phyloP scores from a whole-genome alignment of 2,113 vertebrate genomes.

The Penelope pileata region DNA sequence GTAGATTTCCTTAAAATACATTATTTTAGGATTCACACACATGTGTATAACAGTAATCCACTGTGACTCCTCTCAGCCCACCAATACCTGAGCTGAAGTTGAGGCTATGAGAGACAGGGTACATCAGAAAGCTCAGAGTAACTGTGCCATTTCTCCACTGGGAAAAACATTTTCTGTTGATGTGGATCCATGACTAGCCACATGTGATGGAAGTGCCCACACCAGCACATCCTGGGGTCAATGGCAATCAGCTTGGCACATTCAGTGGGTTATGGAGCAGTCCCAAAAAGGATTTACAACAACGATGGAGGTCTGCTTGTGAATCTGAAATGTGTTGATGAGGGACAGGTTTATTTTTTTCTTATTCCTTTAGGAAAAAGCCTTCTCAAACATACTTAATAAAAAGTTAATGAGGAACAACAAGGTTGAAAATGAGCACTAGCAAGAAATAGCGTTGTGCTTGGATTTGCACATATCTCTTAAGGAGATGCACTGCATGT shows the following conservation, averaged over 20 bases:
- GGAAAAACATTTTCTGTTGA: not conserved
- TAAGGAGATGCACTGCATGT: not conserved
- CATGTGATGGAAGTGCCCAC: not conserved
- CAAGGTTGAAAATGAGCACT: conserved; percentile 8
- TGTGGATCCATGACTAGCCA: not conserved
- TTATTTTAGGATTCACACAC: not conserved
- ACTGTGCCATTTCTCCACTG: not conserved
- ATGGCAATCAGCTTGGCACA: not conserved
- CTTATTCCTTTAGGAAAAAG: not conserved
- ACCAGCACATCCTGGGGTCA: not conserved
- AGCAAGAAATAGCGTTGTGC: not conserved
- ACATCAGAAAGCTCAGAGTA: not conserved
- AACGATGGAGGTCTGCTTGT: not conserved
- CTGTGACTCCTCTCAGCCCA: not conserved
- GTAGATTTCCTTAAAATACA: not conserved
- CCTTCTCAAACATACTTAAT: conserved; percentile 32
- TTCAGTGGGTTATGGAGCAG: not conserved
- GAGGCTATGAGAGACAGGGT: not conserved
- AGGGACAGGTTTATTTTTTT: not conserved
- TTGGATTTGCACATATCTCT: not conserved
- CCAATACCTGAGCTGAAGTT: not conserved
- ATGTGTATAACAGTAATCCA: not conserved
- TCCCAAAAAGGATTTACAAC: not conserved
- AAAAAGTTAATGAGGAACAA: conserved; percentile 38
- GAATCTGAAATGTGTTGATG: not conserved